A percentile compares a stretch with the other conserved stretches of the same genome.
Evolutionary conservation across 2,888 invertebrate genomes (phyloP).

Genomic region (Drosophila suboccidentalis): DNA sequence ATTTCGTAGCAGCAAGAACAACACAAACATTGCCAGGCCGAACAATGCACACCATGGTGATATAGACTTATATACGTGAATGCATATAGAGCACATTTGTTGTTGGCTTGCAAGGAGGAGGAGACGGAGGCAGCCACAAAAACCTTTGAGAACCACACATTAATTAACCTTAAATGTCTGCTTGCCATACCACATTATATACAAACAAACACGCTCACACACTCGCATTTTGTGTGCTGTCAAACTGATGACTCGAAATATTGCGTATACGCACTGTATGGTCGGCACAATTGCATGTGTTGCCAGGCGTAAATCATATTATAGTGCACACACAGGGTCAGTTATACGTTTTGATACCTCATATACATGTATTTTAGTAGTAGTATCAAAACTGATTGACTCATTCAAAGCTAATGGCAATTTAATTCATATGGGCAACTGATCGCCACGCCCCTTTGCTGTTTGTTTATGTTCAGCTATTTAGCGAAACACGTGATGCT

Average conservation of each 20-base stretch:
- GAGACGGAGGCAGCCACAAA: constrained; percentile 43
- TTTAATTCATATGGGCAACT: constrained; percentile 39
- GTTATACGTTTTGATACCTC: not conserved
- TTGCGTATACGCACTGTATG: constrained; percentile 46
- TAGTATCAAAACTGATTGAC: constrained; percentile 46
- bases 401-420: constrained; percentile 40
- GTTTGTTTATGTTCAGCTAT: constrained; percentile 39
- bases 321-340: constrained; percentile 4
- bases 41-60: not conserved
- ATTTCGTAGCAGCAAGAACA: constrained; percentile 5
- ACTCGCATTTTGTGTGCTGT: constrained; percentile 5
- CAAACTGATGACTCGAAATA: constrained; percentile 40
- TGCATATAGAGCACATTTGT: not conserved
- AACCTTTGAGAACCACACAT: constrained; percentile 63
- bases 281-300: not conserved
- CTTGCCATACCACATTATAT: constrained; percentile 21
- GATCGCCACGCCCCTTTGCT: constrained; percentile 51
- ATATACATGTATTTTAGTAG: not conserved
- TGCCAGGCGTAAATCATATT: constrained; percentile 46
- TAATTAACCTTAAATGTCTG: constrained; percentile 56
- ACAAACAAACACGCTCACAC: not conserved
- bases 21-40: not conserved
- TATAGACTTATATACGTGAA: not conserved
- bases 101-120: not conserved
- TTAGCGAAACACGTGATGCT: constrained; percentile 32